Conservation (phyloP, 2,797 vertebrate species). For the Acanthurus leucopareius region DNA sequence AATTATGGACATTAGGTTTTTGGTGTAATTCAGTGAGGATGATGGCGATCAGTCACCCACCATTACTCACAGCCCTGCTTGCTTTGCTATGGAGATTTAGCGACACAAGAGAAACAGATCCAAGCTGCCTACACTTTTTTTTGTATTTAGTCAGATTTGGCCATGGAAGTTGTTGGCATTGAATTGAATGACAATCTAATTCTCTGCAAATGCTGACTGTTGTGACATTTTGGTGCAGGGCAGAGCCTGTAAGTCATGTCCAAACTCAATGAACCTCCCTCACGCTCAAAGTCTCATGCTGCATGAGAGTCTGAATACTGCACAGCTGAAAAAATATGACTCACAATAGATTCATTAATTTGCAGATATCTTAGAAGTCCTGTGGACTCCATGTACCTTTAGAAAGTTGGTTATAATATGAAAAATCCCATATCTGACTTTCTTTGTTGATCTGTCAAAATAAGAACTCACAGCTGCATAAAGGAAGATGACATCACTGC, state of each 20-base stretch:
- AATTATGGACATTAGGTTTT: slow-evolving; percentile 40
- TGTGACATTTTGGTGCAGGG: slow-evolving; percentile 5
- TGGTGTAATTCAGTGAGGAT: slow-evolving; percentile 30
- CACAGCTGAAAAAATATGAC: not conserved
- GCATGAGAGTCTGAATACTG: not conserved
- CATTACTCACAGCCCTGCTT: slow-evolving; percentile 52
- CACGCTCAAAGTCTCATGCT: not conserved
- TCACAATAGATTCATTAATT: slow-evolving; percentile 7
- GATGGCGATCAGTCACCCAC: slow-evolving; percentile 55
- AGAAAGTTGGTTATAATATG: not conserved
- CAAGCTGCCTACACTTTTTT: slow-evolving; percentile 23
- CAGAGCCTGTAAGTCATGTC: slow-evolving; percentile 10
- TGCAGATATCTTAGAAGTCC: not conserved
- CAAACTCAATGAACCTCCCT: not conserved
- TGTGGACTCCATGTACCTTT: not conserved
- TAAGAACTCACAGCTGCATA: no score
- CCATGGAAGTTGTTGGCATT: slow-evolving; percentile 25
- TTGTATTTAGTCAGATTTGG: slow-evolving; percentile 26
- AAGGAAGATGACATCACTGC: not conserved
- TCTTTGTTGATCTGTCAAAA: not conserved
- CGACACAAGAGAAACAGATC: slow-evolving; percentile 44
- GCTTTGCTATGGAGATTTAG: slow-evolving; percentile 44
- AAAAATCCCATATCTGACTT: slow-evolving; percentile 8
- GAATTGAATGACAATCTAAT: slow-evolving; percentile 36
- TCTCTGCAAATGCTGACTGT: not conserved